Conservation (phyloP, 2,888 invertebrate genomes). For the Eilema griseolum region DNA sequence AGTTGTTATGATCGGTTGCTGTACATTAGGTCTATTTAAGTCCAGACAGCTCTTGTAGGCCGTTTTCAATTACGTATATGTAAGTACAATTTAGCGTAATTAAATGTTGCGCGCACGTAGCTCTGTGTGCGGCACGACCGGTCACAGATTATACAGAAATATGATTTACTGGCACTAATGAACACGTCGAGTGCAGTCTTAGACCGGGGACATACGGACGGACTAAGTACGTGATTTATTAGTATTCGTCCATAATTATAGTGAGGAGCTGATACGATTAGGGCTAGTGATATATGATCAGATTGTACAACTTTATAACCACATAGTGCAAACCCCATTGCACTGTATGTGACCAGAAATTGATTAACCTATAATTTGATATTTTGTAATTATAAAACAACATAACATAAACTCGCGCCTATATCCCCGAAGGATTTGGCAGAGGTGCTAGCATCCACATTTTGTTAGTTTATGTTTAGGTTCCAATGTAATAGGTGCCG, state of each 20-base stretch:
- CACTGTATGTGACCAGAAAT: too few species aligned
- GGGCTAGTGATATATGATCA: background rate
- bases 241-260: background rate
- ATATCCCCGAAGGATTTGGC: too few species aligned
- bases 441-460: too few species aligned
- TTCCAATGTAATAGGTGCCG: too few species aligned
- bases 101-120: conserved; percentile 16
- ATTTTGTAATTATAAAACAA: too few species aligned
- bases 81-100: conserved; percentile 12
- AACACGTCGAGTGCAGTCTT: background rate
- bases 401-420: too few species aligned
- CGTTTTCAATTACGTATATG: conserved; percentile 11
- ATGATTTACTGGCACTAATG: conserved; percentile 14
- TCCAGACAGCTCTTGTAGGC: background rate
- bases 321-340: too few species aligned
- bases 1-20: background rate
- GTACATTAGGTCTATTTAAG: background rate
- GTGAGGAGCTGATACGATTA: background rate
- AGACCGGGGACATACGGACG: conserved; percentile 3
- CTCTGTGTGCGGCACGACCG: conserved; percentile 15
- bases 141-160: conserved; percentile 15
- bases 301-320: background rate
- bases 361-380: too few species aligned
- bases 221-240: background rate
- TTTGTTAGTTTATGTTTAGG: too few species aligned